Evolutionary conservation across 2,113 vertebrate species (phyloP), one percentile per base, ranked within the genome.

Genomic region (Oryzias curvinotus): DNA sequence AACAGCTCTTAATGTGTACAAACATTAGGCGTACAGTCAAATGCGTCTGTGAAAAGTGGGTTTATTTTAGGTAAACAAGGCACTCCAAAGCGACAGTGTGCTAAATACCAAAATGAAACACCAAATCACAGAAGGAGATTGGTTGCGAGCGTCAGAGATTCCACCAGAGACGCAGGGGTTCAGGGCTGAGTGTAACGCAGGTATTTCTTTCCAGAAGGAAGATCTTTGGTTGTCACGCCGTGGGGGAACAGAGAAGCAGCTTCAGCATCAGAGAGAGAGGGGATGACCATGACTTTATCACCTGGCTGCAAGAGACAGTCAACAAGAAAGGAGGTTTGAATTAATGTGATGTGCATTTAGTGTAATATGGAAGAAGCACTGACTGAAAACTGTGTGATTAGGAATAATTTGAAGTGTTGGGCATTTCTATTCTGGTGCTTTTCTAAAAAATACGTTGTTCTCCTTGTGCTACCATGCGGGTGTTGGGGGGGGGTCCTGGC

Each of bases 191-290:
- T 98, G 77, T 94, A 98, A 49, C 97, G 96, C 74, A 99, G 86
- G 86, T 99, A 99, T 28, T 93, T 95, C 86, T 97, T 98, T 83
- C 95, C 95, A 1, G 97, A 98, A 0, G 96, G 97, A 36, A 99
- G 73, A 14, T 96, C 94, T 88, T 95, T 94, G 0, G 93, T 94
- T 68, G 90, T 94, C 72, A 98, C 81, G 28, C 96, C 96, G 52
- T 92, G 92, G 17, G 95, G 94, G 82, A 98, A 99, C 7, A 96
- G 87, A 43, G 87, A 62, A 4, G 92, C 90, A 23, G 96, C 96
- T 44, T 97, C 96, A 1, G 93, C 93, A 0, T 96, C 94, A 1
- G 95, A 86, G 43, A 99, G 88, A 15, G 87, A 92, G 36, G 97
- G 97, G 81, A 96, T 90, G 0, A 99, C 96, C 96, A 99, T 98